phyloP scores from a whole-genome alignment of 2,797 vertebrate genomes.

The Lagorchestes hirsutus region DNA sequence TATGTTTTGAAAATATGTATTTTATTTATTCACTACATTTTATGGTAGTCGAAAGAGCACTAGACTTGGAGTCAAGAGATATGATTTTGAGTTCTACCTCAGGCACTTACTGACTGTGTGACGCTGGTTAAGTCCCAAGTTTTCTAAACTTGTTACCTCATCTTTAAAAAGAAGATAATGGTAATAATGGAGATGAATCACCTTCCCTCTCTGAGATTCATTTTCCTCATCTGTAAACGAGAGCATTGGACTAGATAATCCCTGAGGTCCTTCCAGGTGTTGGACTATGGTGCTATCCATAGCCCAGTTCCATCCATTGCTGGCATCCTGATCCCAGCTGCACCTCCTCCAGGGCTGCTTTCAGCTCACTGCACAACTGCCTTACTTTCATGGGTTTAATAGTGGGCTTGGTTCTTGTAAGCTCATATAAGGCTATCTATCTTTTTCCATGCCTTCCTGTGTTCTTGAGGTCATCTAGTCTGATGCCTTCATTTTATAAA shows the following conservation, averaged over 20 bases:
- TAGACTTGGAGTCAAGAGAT: background rate
- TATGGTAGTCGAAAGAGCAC: background rate
- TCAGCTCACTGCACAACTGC: background rate
- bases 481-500: background rate
- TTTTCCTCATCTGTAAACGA: background rate
- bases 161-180: background rate
- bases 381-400: background rate
- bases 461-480: background rate
- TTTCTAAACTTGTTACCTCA: background rate
- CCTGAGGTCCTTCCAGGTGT: background rate
- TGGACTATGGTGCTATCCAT: background rate
- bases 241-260: background rate
- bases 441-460: background rate
- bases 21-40: background rate
- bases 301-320: background rate
- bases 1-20: background rate
- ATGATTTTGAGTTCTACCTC: background rate
- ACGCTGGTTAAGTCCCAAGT: background rate
- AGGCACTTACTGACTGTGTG: background rate
- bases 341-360: background rate
- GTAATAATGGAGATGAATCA: background rate
- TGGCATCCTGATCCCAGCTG: background rate
- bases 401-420: background rate
- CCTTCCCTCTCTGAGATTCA: background rate
- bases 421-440: background rate